Evolutionary conservation across 2,797 vertebrate species (phyloP).

Genomic region (Sparidentex hasta): DNA sequence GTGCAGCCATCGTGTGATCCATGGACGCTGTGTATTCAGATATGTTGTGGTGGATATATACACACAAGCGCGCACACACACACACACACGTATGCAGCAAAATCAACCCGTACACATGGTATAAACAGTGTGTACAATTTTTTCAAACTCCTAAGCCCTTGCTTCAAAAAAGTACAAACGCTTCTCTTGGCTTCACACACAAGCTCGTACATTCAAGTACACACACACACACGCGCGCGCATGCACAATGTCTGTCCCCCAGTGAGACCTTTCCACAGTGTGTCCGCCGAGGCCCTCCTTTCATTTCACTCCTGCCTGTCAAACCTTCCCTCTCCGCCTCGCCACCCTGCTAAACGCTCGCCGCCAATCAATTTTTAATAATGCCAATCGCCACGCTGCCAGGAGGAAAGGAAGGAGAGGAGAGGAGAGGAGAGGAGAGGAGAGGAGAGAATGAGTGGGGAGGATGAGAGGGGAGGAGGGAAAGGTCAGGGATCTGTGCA

Average conservation of each 20-base stretch:
- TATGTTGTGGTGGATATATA: slow-evolving; percentile 7
- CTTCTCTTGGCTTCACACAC: slow-evolving; percentile 18
- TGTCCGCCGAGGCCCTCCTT: slow-evolving; percentile 78
- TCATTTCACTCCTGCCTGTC: slow-evolving; percentile 96
- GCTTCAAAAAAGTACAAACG: slow-evolving; percentile 28
- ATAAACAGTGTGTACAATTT: not conserved
- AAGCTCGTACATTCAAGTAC: not conserved
- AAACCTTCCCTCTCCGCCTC: slow-evolving; percentile 88
- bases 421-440: slow-evolving; percentile 4
- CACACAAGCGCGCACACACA: not conserved
- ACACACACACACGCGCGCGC: slow-evolving; percentile 25
- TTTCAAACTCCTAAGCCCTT: slow-evolving; percentile 30
- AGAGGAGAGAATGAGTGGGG: no score
- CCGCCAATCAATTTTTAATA: slow-evolving; percentile 90
- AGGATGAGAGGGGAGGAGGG: slow-evolving; percentile 49
- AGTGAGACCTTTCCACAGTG: slow-evolving; percentile 75
- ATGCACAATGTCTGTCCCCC: slow-evolving; percentile 45
- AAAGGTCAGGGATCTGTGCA: slow-evolving; percentile 76
- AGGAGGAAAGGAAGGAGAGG: slow-evolving; percentile 59
- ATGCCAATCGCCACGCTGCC: slow-evolving; percentile 86
- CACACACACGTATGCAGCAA: not conserved
- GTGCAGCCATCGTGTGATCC: slow-evolving; percentile 25
- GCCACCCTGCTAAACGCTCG: slow-evolving; percentile 82
- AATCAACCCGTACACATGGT: not conserved
- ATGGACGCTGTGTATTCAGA: slow-evolving; percentile 16